These are phyloP conservation scores for Ametastegia equiseti DNA, from an alignment of 2,888 invertebrate species.

Conservation along the genomic window DNA sequence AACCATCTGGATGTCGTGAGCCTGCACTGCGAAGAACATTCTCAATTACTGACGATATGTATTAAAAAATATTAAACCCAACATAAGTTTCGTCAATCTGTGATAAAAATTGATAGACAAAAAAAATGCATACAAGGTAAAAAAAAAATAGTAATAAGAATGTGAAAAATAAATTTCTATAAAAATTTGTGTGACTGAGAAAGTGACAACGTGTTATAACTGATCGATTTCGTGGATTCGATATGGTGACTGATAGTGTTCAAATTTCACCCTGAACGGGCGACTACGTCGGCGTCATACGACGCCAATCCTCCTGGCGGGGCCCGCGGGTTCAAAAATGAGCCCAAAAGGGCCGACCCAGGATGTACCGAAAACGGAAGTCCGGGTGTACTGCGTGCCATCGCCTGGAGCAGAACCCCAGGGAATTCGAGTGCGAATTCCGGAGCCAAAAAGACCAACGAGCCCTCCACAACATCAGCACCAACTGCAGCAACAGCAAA, in stretches of 20 bases:
- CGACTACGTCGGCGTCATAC: conserved; percentile 66
- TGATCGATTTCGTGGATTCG: neutral
- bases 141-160: neutral
- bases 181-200: neutral
- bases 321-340: conserved; percentile 58
- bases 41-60: no score
- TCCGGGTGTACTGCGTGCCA: conserved; percentile 69
- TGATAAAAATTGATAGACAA: neutral
- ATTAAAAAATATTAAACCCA: neutral
- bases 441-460: conserved; percentile 68
- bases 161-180: neutral
- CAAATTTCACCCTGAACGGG: conserved; percentile 63
- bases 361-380: conserved; percentile 69
- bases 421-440: conserved; percentile 70
- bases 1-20: neutral
- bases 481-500: neutral
- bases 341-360: conserved; percentile 70
- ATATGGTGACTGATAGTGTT: conserved; percentile 28
- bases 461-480: conserved; percentile 60
- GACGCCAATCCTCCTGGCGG: conserved; percentile 58
- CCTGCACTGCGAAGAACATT: neutral
- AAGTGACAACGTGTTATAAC: neutral
- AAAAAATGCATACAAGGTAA: neutral
- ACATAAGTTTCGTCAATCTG: neutral
- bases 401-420: conserved; percentile 70